Percentiles rank a stretch among this genome's conserved stretches.
Conservation (phyloP, 2,888 invertebrate species). For the Chrysolina haemoptera region DNA sequence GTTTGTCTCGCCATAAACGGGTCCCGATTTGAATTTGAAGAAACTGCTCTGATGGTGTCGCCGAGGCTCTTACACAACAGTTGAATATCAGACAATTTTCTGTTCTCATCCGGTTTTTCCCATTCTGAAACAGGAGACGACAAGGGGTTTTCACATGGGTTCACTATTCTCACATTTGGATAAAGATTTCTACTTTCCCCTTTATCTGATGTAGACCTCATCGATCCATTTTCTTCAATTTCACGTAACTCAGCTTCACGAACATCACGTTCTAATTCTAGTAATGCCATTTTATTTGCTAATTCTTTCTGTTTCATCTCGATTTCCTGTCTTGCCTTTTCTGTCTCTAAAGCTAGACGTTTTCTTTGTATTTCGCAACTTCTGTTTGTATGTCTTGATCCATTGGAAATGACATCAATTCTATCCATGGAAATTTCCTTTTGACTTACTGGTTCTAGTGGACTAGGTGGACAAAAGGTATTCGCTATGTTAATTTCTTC, state of each 20-base stretch:
- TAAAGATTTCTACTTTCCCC: background rate
- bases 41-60: no score
- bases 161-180: background rate
- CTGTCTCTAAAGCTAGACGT: background rate
- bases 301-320: no score
- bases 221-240: background rate
- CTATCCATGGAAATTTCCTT: constrained; percentile 10
- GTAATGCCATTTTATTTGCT: background rate
- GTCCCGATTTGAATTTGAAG: no score
- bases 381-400: constrained; percentile 14
- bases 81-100: background rate
- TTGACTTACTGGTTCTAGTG: background rate
- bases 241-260: background rate
- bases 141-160: background rate
- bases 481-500: no score
- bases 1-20: no score
- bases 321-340: no score
- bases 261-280: background rate
- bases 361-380: constrained; percentile 4
- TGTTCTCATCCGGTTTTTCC: background rate
- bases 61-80: no score
- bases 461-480: no score
- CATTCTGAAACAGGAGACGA: background rate
- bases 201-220: background rate
- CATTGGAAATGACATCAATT: constrained; percentile 17